Evolutionary conservation across 30 jellyfish, hydroid and myxozoan genomes (phyloP), one percentile per base, ranked within the genome.

Genomic region (Chironex yamaguchii): DNA sequence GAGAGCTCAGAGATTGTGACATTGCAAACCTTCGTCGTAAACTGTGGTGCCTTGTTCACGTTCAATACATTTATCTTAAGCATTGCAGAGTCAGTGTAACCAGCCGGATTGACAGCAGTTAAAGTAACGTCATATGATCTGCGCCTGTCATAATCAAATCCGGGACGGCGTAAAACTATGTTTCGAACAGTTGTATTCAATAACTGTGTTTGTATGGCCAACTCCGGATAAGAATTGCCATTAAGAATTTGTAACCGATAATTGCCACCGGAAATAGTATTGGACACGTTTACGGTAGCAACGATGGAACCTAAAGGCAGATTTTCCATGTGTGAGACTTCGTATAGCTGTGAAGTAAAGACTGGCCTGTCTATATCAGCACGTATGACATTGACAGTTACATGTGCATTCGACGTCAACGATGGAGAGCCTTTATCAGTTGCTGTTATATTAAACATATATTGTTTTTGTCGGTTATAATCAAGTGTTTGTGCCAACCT

Each of bases 371-470:
- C 17, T 6, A 42, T 84, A 80, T 93, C 82, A 28, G 81, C 86
- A 82, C 36, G 94, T 69, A 34, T 32, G 52, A 65, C 11, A 65
- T 25, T 72, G 70, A 85, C 89, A 20, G 73, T 76, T 17, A 85
- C 97, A 0, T 97, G 97, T 27, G 71, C 96, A 69, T 96, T 88
- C 27, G 84, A 33, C 6, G 66, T 71, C 26, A 85, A 71, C 0
- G 92, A 34, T 3, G 92, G 97, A 52, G 30, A 48, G 4, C 92
- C 91, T 64, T 71, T 84, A 86, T 94, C 99, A 1, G 87, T 71
- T 4, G 97, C 97, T 49, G 97, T 67, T 4, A 93, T 62, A 23
- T 22, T 72, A 32, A 93, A 70, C 1, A 71, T 67, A 79, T 81
- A 93, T 4, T 64, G 24, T 20, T 50, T 28, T 27, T 79, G 58